Evolutionary conservation across 2,888 invertebrate genomes (phyloP).

Genomic region (Anthoptus insignis): DNA sequence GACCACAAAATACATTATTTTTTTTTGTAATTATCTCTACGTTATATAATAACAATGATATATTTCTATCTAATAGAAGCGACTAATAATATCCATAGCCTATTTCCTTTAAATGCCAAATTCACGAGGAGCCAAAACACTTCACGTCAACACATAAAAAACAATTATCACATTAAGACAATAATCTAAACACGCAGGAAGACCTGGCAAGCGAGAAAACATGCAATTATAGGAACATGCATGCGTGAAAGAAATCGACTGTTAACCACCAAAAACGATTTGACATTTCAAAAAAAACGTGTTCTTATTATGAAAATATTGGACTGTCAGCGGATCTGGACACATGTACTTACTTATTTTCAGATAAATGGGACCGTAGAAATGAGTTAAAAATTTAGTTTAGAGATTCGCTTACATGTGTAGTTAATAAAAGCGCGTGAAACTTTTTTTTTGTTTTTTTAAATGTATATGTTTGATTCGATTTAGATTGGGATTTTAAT

Average conservation of each 20-base stretch:
- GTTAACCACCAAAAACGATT: no score
- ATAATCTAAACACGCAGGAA: constrained; percentile 54
- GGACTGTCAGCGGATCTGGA: no score
- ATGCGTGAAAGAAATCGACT: constrained; percentile 50
- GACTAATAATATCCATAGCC: constrained; percentile 10
- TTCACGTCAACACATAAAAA: constrained; percentile 56
- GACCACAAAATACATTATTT: not conserved
- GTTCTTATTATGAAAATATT: no score
- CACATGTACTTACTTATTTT: no score
- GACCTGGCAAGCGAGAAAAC: constrained; percentile 64
- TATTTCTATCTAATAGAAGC: constrained; percentile 19
- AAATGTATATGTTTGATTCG: no score
- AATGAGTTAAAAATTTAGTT: no score
- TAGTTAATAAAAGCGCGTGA: no score
- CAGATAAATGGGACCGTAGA: no score
- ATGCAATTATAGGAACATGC: constrained; percentile 38
- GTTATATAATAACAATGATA: constrained; percentile 4
- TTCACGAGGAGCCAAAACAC: constrained; percentile 64
- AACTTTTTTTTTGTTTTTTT: no score
- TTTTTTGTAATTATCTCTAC: not conserved
- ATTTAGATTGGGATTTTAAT: no score
- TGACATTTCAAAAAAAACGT: no score
- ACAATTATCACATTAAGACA: constrained; percentile 45
- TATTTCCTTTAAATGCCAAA: constrained; percentile 43
- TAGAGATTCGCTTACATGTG: no score